Percentiles rank a stretch among this genome's conserved stretches.
Conservation (phyloP, 2,888 invertebrate genomes). For the Leuctra nigra region DNA sequence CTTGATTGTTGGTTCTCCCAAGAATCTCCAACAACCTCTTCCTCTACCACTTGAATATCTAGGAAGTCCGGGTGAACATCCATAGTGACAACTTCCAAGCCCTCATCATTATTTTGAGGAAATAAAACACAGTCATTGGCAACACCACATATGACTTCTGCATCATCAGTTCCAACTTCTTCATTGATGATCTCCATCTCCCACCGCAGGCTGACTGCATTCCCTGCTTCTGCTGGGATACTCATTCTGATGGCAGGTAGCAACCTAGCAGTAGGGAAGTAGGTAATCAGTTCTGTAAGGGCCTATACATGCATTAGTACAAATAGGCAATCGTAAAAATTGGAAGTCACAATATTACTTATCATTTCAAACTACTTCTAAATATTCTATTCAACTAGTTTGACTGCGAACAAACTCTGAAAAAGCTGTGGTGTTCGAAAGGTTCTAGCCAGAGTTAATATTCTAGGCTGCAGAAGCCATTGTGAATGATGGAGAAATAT, state of each 20-base stretch:
- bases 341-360: too few relatives aligned
- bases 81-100: constrained; percentile 33
- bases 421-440: too few relatives aligned
- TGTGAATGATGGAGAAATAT: constrained; percentile 8
- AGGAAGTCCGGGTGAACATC: constrained; percentile 41
- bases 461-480: too few relatives aligned
- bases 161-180: constrained; percentile 35
- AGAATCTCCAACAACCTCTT: constrained; percentile 71
- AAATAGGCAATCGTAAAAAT: too few relatives aligned
- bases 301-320: too few relatives aligned
- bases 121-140: constrained; percentile 31
- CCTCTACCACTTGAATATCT: constrained; percentile 59
- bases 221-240: not conserved
- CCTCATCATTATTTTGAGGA: constrained; percentile 16
- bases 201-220: constrained; percentile 6
- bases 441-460: too few relatives aligned
- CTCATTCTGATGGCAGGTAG: too few relatives aligned
- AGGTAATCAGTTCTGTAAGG: too few relatives aligned
- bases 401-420: too few relatives aligned
- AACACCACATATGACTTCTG: constrained; percentile 49
- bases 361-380: too few relatives aligned
- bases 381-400: too few relatives aligned
- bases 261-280: too few relatives aligned
- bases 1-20: constrained; percentile 66
- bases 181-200: constrained; percentile 30